Conservation (phyloP, 1,140 invertebrate species). For the Solen grandis region DNA sequence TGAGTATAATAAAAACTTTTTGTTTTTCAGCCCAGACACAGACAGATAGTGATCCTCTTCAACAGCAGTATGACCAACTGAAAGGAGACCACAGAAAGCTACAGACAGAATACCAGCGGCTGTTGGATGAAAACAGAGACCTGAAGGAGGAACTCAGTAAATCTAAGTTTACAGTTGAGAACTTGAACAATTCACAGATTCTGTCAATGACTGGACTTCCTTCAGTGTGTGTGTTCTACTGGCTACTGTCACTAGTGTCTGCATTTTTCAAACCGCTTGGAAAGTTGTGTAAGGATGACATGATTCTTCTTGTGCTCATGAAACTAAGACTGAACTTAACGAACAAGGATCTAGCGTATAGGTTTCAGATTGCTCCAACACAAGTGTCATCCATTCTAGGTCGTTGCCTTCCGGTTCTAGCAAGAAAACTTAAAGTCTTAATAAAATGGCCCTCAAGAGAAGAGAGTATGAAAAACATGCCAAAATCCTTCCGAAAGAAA, state of each 20-base stretch:
- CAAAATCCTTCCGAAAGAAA: constrained; percentile 11
- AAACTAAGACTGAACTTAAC: constrained; percentile 10
- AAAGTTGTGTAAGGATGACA: constrained; percentile 5
- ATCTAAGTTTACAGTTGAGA: constrained; percentile 8
- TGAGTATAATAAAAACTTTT: not conserved
- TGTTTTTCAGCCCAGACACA: not conserved
- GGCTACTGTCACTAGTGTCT: not conserved
- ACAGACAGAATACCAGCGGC: constrained; percentile 2
- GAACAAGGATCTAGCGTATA: constrained; percentile 4
- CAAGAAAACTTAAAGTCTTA: not conserved
- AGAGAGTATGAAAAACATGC: constrained; percentile 6
- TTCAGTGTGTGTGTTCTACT: not conserved
- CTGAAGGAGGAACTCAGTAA: not conserved
- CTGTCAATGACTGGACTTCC: constrained; percentile 12
- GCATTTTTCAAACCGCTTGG: not conserved
- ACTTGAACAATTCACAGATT: constrained; percentile 6
- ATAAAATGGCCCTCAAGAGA: constrained; percentile 28
- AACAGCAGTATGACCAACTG: constrained; percentile 1
- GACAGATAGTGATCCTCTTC: not conserved
- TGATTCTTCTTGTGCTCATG: constrained; percentile 28
- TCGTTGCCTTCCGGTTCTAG: not conserved
- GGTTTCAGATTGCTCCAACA: constrained; percentile 1
- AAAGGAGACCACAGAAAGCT: not conserved
- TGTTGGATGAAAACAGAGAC: constrained; percentile 13
- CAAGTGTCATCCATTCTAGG: not conserved